These are phyloP conservation scores for Falco punctatus DNA, from an alignment of 2,113 vertebrate species.

Conservation along the genomic window DNA sequence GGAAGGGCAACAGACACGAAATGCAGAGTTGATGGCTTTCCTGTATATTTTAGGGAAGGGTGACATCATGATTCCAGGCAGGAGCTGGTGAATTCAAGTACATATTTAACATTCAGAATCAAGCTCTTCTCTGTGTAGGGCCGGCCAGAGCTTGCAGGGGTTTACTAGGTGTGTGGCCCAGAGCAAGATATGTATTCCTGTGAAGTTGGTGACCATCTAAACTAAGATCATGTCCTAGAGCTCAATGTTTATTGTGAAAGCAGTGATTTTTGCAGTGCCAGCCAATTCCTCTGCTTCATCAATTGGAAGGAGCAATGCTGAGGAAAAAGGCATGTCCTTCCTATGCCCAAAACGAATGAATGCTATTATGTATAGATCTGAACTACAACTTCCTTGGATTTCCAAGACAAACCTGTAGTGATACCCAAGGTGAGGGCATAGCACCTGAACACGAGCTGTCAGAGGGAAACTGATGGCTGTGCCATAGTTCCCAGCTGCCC, in stretches of 20 bases:
- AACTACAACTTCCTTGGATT: background rate
- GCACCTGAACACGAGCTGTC: background rate
- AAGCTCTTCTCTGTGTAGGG: background rate
- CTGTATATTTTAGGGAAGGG: rapidly evolving
- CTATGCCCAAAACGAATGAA: background rate
- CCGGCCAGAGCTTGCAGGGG: background rate
- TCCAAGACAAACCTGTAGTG: background rate
- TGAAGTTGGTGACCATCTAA: background rate
- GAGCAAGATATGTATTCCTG: background rate
- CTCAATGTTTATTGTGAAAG: background rate
- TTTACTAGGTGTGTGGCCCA: background rate
- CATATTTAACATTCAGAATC: background rate
- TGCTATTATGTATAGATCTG: background rate
- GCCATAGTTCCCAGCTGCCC: rapidly evolving
- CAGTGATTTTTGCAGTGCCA: background rate
- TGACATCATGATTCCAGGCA: background rate
- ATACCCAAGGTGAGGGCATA: background rate
- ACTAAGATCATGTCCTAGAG: background rate
- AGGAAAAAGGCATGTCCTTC: background rate
- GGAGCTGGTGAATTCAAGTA: background rate
- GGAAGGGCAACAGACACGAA: background rate
- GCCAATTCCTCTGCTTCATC: background rate
- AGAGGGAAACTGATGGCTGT: background rate
- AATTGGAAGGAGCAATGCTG: background rate
- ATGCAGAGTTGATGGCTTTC: background rate